Conservation (phyloP, 2,797 vertebrate species). For the Hemibagrus guttatus region DNA sequence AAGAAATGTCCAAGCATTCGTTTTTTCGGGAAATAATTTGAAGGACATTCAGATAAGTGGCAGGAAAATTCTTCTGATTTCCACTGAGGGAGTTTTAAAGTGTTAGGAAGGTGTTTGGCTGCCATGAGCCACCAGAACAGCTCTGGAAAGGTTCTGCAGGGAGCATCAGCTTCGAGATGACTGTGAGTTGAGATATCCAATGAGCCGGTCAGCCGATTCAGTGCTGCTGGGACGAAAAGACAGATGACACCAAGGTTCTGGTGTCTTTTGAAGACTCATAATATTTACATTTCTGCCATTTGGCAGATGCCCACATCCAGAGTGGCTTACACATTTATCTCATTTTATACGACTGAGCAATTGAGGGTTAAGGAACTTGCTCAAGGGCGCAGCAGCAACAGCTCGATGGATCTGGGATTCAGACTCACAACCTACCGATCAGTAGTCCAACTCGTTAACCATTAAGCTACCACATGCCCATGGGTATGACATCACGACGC, state of each 20-base stretch:
- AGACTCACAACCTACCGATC: too few species aligned
- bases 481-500: too few species aligned
- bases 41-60: background rate
- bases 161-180: background rate
- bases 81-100: background rate
- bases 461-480: too few species aligned
- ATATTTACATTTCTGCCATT: background rate
- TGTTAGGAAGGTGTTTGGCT: background rate
- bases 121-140: background rate
- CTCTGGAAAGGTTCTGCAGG: background rate
- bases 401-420: too few species aligned
- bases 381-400: too few species aligned
- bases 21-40: too few species aligned
- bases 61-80: background rate
- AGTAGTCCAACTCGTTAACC: too few species aligned
- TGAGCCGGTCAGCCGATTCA: background rate
- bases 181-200: background rate
- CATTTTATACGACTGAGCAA: too few species aligned
- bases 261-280: background rate
- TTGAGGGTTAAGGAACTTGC: too few species aligned
- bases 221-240: background rate
- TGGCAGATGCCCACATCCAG: too few species aligned
- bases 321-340: too few species aligned
- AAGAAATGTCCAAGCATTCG: background rate
- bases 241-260: background rate